Base-by-base conservation (phyloP, 2,113 vertebrate genomes). In the Cheirogaleus medius region DNA sequence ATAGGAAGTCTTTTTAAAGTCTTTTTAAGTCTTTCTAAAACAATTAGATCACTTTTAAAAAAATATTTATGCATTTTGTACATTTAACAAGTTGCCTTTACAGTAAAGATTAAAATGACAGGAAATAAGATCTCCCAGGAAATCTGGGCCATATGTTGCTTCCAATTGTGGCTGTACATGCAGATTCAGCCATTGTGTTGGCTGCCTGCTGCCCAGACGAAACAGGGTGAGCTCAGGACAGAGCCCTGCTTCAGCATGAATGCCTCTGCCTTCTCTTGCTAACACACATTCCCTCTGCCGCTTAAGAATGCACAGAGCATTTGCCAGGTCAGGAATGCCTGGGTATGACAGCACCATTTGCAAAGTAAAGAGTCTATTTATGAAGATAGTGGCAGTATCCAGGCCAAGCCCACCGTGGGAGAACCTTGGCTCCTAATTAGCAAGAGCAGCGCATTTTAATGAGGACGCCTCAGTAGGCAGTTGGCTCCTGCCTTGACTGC, bases 341-440 rank as follows among this genome's bases (percentile, higher is more conserved):
- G 83, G 56, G 74, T 73, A n/a, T 69, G 95, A 96, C 95, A 89
- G 76, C 92, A 94, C 71, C 88, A 8, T 97, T 96, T 97, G 91
- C 96, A 94, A 97, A 98, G 97, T 92, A 95, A 97, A 98, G 97
- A 95, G 92, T 97, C 97, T 95, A 87, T 98, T 98, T 97, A 87
- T 88, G 96, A 98, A 98, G 96, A 98, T 93, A 93, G 97, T 95
- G 94, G 93, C 90, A 87, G 86, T 77, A 32, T 56, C 71, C 94
- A 83, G 96, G 90, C 95, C 96, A 93, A 91, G 90, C 94, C 97
- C 96, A 90, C 94, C 13, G 9, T 71, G 90, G 87, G 95, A 97
- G 97, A 94, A 97, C 94, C 94, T 94, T 83, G 96, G 94, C 84
- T 96, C 56, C 76, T 97, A 97, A 97, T 97, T 97, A 98, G 96